Conservation (phyloP, 1,140 invertebrate species). For the Cherax destructor region DNA sequence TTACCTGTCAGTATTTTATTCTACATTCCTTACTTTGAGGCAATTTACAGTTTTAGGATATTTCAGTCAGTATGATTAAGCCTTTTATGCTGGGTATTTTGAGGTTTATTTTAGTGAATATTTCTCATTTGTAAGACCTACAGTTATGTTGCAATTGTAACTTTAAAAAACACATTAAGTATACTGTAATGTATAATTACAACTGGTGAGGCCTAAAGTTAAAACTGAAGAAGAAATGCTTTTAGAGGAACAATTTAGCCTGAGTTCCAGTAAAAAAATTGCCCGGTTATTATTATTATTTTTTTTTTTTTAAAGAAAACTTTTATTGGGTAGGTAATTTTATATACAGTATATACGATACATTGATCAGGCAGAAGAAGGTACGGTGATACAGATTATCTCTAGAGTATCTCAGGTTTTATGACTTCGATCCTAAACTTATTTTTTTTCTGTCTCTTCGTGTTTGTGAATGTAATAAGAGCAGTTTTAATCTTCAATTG, state of each 20-base stretch:
- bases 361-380: neutral
- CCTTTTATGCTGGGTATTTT: neutral
- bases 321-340: neutral
- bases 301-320: too few relatives aligned
- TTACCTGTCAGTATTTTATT: slow-evolving; percentile 47
- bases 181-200: neutral
- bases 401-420: slow-evolving; percentile 7
- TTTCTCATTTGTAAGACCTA: neutral
- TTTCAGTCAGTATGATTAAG: slow-evolving; percentile 7
- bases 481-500: neutral
- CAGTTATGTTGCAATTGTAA: neutral
- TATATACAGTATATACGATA: neutral
- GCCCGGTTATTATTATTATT: too few relatives aligned
- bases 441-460: neutral
- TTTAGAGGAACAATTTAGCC: too few relatives aligned
- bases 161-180: neutral
- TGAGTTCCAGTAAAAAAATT: too few relatives aligned
- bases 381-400: neutral
- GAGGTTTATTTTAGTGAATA: neutral
- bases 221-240: neutral
- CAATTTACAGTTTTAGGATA: neutral
- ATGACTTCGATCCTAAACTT: neutral
- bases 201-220: neutral
- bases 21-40: slow-evolving; percentile 25
- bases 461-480: neutral